Evolutionary conservation across 2,113 vertebrate species (phyloP), one percentile per base, ranked within the genome.

Genomic region (Athene noctua): DNA sequence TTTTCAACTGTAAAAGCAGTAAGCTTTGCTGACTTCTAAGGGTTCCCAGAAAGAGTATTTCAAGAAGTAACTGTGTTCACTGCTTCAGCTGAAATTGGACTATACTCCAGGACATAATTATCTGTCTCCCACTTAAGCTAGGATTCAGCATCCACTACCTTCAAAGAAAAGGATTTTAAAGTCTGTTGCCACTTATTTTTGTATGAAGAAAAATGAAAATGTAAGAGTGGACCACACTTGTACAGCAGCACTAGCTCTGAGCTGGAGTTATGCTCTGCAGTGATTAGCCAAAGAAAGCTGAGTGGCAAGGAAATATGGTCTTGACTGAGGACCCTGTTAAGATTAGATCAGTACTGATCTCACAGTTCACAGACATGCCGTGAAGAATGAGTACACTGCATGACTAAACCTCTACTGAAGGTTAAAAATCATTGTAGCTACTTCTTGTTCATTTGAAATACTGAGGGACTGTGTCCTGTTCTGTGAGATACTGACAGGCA

Each of bases 291-390:
- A 38, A 79, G 17, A 21, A 17, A 38, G 13, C 47, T 25, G 44
- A 29, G 22, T 2, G 9, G 6, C 63, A 36, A 52, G 34, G 20
- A 32, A 52, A 27, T 59, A 59, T 7, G 34, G 6, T 46, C 65
- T 52, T 65, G 32, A 52, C 42, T 44, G 36, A 58, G 38, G 29
- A 46, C 29, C 4, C 7, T 21, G 4, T n/a, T 38, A 19, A 26
- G 25, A 40, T 12, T 42, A 49, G 17, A 54, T 40, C 6, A 13
- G 15, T 51, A 70, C 7, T 40, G n/a, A 32, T 80, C 10, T 72
- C 3, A 2, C 7, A 27, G 36, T 47, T 81, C 9, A 30, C 16
- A 22, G 27, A 4, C 0, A 0, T 70, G 27, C 27, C 6, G 13
- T 11, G 6, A 77, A 34, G 23, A 59, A 54, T 3, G 5, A 62